Evolutionary conservation across 2,113 vertebrate genomes (phyloP).

Genomic region (Macrotus californicus): DNA sequence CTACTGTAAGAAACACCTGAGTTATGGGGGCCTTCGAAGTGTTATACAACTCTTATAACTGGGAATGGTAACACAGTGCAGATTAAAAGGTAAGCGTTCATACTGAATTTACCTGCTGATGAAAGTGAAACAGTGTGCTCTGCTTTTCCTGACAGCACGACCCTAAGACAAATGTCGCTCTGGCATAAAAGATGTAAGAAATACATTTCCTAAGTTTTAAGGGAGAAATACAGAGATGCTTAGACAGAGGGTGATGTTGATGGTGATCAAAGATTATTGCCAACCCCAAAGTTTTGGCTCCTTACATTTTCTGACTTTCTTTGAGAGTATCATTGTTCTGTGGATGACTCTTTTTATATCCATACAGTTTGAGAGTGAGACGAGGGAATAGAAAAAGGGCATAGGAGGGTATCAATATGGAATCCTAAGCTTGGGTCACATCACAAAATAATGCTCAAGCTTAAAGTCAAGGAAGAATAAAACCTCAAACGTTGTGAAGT

Average conservation of each 20-base stretch:
- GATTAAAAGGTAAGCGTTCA: neutral
- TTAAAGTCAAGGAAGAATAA: neutral
- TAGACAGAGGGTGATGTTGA: neutral
- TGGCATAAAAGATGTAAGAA: neutral
- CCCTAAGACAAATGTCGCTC: neutral
- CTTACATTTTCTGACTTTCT: neutral
- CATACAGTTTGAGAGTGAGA: neutral
- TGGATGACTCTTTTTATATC: neutral
- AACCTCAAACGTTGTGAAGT: neutral
- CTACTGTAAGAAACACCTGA: neutral
- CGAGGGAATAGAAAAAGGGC: neutral
- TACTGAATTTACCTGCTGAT: neutral
- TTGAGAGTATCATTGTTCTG: neutral
- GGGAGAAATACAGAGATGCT: neutral
- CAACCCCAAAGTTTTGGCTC: neutral
- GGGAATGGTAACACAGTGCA: neutral
- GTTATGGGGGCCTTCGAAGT: neutral
- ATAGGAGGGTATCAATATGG: neutral
- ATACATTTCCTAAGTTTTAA: neutral
- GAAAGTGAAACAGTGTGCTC: neutral
- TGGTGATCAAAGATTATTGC: neutral
- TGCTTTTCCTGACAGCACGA: rapidly evolving
- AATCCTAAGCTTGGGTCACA: neutral
- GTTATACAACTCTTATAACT: neutral
- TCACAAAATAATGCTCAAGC: neutral